Base-by-base conservation (phyloP, 2,888 invertebrate species). In the Aphidoletes aphidimyza region DNA sequence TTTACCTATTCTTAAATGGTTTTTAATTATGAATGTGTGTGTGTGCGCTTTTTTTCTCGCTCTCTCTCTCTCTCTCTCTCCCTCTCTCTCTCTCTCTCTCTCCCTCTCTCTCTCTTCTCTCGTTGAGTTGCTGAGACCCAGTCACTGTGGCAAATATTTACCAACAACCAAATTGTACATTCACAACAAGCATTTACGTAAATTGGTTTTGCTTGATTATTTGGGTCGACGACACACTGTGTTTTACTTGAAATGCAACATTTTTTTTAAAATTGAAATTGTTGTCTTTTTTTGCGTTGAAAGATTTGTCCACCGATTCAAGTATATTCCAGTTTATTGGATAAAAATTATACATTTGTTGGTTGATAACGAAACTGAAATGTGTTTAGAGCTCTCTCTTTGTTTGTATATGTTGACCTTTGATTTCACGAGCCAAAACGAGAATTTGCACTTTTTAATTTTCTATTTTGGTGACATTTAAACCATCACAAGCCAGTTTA, bases 151-250 rank as follows among this genome's bases (percentile, higher is more conserved):
- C 14, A 69, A 69, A 36, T 81, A 37, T 37, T 36, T 81, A 37
- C 81, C 11, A n/a, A 14, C 6, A 37, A 37, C 36, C 81, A 81
- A 54, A 37, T 81, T 36, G 81, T 22, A 22, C 37, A 81, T 81
- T 37, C 37, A 37, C 81, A 81, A 81, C 81, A 81, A n/a, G 9
- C 36, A 8, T 81, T 81, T 81, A 81, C 36, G 81, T 81, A n/a
- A 81, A 81, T 37, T n/a, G n/a, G 6, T 37, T 81, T 81, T 22
- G 6, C 37, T 37, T 81, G 9, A 37, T 37, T 37, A 37, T 37
- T 37, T 81, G 37, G 81, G 81, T 37, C 81, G 81, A 37, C 37
- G 37, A 81, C 81, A 37, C 36, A 78, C 81, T 19, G n/a, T n/a
- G 37, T 37, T 37, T 81, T 5, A n/a, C 22, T 37, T n/a, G 11